A percentile compares a stretch with the other conserved stretches of the same genome.
Conservation (phyloP, 1,140 invertebrate genomes). For the Belonocnema kinseyi region DNA sequence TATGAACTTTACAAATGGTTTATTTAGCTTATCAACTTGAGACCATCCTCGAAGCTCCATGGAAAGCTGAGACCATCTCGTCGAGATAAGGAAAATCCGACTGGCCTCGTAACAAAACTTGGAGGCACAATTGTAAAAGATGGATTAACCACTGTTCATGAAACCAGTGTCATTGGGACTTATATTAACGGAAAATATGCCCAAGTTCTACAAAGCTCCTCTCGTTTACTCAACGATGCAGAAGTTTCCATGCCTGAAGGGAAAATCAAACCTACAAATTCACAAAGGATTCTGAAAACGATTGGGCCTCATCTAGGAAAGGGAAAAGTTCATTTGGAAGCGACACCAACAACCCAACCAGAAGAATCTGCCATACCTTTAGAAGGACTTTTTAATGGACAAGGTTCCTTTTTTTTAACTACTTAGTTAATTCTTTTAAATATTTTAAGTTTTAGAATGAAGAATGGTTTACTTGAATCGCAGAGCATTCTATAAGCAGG, state of each 20-base stretch:
- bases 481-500: too few species aligned
- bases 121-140: slow-evolving; percentile 89
- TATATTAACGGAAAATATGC: slow-evolving; percentile 92
- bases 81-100: slow-evolving; percentile 80
- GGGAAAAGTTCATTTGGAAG: slow-evolving; percentile 76
- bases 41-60: slow-evolving; percentile 66
- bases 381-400: slow-evolving; percentile 70
- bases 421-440: too few species aligned
- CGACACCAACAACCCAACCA: slow-evolving; percentile 77
- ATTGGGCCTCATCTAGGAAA: slow-evolving; percentile 79
- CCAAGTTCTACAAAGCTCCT: slow-evolving; percentile 86
- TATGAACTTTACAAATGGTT: background rate
- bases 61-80: slow-evolving; percentile 65
- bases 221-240: slow-evolving; percentile 74
- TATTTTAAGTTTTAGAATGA: too few species aligned
- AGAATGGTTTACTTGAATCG: too few species aligned
- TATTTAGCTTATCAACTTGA: slow-evolving; percentile 72
- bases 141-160: slow-evolving; percentile 88
- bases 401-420: background rate
- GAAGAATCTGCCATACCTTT: slow-evolving; percentile 44
- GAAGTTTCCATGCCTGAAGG: slow-evolving; percentile 44
- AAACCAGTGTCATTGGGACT: slow-evolving; percentile 91
- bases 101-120: slow-evolving; percentile 86
- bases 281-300: slow-evolving; percentile 84
- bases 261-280: slow-evolving; percentile 81